Base-by-base conservation (phyloP, 2,113 vertebrate genomes). In the Leptodactylus fuscus region DNA sequence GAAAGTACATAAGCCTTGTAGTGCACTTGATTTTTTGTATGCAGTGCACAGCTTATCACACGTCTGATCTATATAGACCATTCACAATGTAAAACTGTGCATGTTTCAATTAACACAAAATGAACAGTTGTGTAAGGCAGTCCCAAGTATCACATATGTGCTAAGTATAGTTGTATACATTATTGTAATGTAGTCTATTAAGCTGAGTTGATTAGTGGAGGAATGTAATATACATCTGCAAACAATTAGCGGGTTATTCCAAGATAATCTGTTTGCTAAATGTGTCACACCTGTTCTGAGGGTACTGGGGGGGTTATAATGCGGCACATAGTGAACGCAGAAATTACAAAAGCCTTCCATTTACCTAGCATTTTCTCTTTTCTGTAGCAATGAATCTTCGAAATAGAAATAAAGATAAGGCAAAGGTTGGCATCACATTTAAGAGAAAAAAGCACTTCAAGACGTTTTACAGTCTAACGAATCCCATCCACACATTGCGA, bases 191-290 rank as follows among this genome's bases (percentile, higher is more conserved):
- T 8, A 67, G 62, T 49, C 15, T 75, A 48, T 46, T 49, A 76
- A 76, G 46, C 46, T 51, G 12, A 11, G 24, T 18, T 76, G 6
- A 51, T 51, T 20, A 49, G 73, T 9, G 12, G 48, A 20, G 34
- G 8, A 76, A 51, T 32, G 27, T 49, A 51, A 49, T 75, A 48
- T 48, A 75, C 71, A 75, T 75, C 71, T 75, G 71, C 44, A 49
- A 75, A 24, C 44, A 75, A 75, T 75, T 75, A 75, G 16, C 10
- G 24, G 71, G 71, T 75, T 75, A 75, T 75, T 75, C n/a, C 29
- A 10, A 75, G 41, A 46, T 75, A 75, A 51, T 76, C 51, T 49
- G 29, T 51, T 51, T 51, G 24, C 46, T 49, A 29, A 2, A 18
- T 76, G 44, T 49, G 71, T 71, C 69, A 75, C 71, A 75, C 71